Conservation (phyloP, 2,888 invertebrate genomes). For the Kryphioiulus occultus region DNA sequence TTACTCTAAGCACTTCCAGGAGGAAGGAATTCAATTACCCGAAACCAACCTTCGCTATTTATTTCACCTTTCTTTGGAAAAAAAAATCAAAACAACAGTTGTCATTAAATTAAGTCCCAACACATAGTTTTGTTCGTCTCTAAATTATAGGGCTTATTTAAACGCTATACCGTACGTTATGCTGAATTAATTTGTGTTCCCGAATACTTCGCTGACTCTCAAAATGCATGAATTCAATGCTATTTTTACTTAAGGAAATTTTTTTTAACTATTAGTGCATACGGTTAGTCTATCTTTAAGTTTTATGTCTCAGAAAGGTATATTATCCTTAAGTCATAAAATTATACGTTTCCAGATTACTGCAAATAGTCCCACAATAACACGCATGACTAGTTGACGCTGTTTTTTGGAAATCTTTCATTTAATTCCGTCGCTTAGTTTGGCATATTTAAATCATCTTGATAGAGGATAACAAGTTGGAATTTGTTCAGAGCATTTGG, state of each 20-base stretch:
- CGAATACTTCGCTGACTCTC: not conserved
- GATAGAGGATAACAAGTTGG: not conserved
- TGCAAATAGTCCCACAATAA: not conserved
- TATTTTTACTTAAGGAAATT: not conserved
- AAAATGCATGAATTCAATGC: slow-evolving; percentile 30
- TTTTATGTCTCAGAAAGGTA: not conserved
- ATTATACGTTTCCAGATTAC: not conserved
- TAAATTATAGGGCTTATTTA: slow-evolving; percentile 12
- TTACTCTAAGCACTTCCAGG: not conserved
- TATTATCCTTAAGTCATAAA: slow-evolving; percentile 8
- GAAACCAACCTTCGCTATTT: not conserved
- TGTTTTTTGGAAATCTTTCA: not conserved
- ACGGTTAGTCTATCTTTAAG: not conserved
- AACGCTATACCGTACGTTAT: not conserved
- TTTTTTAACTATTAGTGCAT: not conserved
- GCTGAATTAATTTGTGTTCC: not conserved
- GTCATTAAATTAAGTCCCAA: not conserved
- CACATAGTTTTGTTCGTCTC: slow-evolving; percentile 32
- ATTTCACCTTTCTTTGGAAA: not conserved
- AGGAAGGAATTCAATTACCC: not conserved
- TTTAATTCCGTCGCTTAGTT: not conserved
- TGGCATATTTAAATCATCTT: not conserved
- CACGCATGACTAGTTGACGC: not conserved
- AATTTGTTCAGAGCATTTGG: not conserved
- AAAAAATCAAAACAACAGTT: not conserved